Base-by-base conservation (phyloP, 2,888 invertebrate genomes). In the Dysmachus trigonus region DNA sequence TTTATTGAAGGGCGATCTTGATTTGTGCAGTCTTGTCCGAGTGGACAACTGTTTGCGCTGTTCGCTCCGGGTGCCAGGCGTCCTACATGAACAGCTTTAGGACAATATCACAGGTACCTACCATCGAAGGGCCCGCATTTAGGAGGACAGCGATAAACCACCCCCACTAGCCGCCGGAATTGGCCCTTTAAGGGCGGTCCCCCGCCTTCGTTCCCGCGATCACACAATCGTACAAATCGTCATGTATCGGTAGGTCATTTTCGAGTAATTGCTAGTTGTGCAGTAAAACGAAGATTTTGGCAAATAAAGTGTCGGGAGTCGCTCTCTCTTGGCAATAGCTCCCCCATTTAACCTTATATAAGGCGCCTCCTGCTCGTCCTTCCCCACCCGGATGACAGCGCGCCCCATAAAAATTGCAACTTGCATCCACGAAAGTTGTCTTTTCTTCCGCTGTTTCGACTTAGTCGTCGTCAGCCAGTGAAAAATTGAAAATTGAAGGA, bases 381-480 rank as follows among this genome's bases (percentile, higher is more conserved):
- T n/a, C 38, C 38, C n/a, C 31, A 22, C n/a, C 7, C 7, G 47
- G 51, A 51, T 18, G 62, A 18, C 79, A 79, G 8, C 15, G 22
- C 35, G 27, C 51, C 51, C 47, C 79, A 79, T 79, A 82, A 71
- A 82, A 62, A 53, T 82, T 82, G 82, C 82, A 82, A 62, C 82
- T 82, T 62, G 82, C 71, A 82, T 82, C 82, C 35, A 33, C 82
- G 82, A 82, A 62, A 79, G 79, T 79, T 82, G 53, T 82, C 71
- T 71, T 62, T 53, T 82, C 82, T 82, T 82, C 82, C 82, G 82
- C 53, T 82, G 38, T 82, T 62, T 71, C 82, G 71, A 82, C 33
- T 82, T 82, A 82, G 82, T 82, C 82, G 82, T 82, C 82, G 82
- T 82, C 82, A 82, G 82, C 71, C 62, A 62, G 82, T 62, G 62